A percentile compares a stretch with the other conserved stretches of the same genome.
phyloP scores from a whole-genome alignment of 2,113 vertebrate species.

The human (Homo sapiens) region GRCh38 chr7:97792501-97793000 shows the following conservation, averaged over 20 bases:
- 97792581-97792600: background rate
- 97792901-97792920: background rate
- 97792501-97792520: background rate
- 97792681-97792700: background rate
- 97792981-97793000: background rate
- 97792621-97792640: background rate
- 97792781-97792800: background rate
- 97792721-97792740: background rate
- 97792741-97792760: background rate
- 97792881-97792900: background rate
- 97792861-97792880: conserved; percentile 9
- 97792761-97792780: background rate
- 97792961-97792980: background rate
- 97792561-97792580: background rate
- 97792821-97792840: background rate
- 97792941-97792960: background rate
- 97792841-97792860: background rate
- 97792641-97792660: background rate
- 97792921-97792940: background rate
- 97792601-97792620: background rate
- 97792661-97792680: background rate
- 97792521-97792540: background rate
- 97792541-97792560: background rate
- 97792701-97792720: background rate
- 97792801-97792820: background rate